These are phyloP conservation scores for Pocillopora verrucosa DNA, from an alignment of 64 coral and sea anemone genomes.

Conservation along the genomic window DNA sequence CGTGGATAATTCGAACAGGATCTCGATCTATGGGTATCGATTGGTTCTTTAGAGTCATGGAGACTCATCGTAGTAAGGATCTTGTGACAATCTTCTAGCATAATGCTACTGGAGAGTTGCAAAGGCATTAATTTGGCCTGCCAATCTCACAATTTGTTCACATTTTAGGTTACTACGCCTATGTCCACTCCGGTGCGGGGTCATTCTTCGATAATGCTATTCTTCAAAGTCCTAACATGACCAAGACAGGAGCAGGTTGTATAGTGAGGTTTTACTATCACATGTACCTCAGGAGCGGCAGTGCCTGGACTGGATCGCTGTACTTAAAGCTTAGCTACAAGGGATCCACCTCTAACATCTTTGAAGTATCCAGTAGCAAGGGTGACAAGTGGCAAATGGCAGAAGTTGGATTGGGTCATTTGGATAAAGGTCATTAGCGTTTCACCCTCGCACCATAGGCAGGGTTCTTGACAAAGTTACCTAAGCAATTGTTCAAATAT, in stretches of 20 bases:
- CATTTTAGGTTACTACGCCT: slow-evolving; percentile 86
- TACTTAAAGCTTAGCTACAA: slow-evolving; percentile 72
- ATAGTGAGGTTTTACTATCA: slow-evolving; percentile 87
- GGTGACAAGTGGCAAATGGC: slow-evolving; percentile 75
- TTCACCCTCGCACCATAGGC: no score
- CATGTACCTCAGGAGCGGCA: slow-evolving; percentile 62
- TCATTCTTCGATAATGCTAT: slow-evolving; percentile 69
- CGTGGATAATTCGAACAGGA: no score
- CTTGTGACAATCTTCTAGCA: no score
- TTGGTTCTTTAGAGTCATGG: no score
- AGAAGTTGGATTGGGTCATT: slow-evolving; percentile 71
- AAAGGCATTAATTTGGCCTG: no score
- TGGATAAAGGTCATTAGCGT: slow-evolving; percentile 56
- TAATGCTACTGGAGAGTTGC: no score
- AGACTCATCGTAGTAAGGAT: no score
- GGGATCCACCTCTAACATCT: slow-evolving; percentile 62
- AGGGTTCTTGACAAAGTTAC: no score
- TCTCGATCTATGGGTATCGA: no score
- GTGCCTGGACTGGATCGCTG: slow-evolving; percentile 18
- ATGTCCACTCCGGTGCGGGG: slow-evolving; percentile 86
- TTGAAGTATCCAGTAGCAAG: slow-evolving; percentile 41
- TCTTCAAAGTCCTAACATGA: slow-evolving; percentile 78
- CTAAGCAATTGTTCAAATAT: no score
- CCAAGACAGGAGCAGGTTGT: slow-evolving; percentile 70
- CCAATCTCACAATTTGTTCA: not conserved